A percentile compares a stretch with the other conserved stretches of the same genome.
phyloP scores from a whole-genome alignment of 2,888 invertebrate species.

The Lepidocyrtinus sp. region DNA sequence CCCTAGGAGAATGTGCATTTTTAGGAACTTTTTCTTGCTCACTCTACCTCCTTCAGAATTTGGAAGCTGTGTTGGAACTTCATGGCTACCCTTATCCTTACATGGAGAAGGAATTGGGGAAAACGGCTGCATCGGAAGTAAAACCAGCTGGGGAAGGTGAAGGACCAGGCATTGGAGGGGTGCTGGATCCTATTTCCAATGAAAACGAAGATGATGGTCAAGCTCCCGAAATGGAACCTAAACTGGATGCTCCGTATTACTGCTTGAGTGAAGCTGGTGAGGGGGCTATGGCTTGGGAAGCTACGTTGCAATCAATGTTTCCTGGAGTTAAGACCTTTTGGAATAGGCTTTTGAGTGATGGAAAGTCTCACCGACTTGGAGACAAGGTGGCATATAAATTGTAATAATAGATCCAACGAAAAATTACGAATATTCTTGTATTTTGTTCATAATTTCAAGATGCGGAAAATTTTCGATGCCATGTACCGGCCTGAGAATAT shows the following conservation, averaged over 20 bases:
- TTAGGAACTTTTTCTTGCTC: conserved; percentile 67
- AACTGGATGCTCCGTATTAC: conserved; percentile 45
- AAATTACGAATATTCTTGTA: neutral
- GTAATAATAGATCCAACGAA: neutral
- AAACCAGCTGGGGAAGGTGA: conserved; percentile 32
- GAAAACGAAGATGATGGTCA: conserved; percentile 27
- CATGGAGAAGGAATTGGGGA: conserved; percentile 30
- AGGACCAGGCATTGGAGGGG: conserved; percentile 32
- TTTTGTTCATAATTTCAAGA: conserved; percentile 73
- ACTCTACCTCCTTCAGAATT: conserved; percentile 64
- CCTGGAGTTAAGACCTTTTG: conserved; percentile 63
- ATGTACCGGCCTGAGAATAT: conserved; percentile 94
- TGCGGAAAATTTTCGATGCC: conserved; percentile 84
- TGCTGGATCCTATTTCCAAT: neutral
- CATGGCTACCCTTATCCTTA: conserved; percentile 62
- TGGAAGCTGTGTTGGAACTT: conserved; percentile 67
- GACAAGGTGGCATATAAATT: conserved; percentile 44
- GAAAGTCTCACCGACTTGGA: conserved; percentile 55
- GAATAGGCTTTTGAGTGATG: conserved; percentile 65
- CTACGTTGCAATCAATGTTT: conserved; percentile 66
- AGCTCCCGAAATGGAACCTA: conserved; percentile 28
- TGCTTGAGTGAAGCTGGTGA: conserved; percentile 68
- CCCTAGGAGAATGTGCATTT: conserved; percentile 69
- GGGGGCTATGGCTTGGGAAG: conserved; percentile 70
- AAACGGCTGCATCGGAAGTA: conserved; percentile 20